A percentile compares a stretch with the other conserved stretches of the same genome.
phyloP scores from a whole-genome alignment of 2,797 vertebrate genomes.

The Dicrostonyx torquatus region DNA sequence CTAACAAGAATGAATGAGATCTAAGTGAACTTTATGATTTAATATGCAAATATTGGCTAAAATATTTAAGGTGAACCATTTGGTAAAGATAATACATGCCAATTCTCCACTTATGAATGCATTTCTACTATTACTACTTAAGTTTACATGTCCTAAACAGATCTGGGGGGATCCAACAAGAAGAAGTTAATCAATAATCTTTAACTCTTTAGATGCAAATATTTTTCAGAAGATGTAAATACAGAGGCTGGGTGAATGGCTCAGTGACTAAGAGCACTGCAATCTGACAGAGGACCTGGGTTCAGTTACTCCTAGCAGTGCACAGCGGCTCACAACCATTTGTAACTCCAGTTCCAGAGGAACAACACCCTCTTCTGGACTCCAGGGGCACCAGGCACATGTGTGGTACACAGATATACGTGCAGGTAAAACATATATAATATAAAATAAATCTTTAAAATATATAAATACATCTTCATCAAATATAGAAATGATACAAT shows the following conservation, averaged over 20 bases:
- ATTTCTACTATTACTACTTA: conserved; percentile 5
- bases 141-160: conserved; percentile 50
- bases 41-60: conserved; percentile 40
- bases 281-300: background rate
- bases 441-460: background rate
- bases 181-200: background rate
- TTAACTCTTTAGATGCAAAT: conserved; percentile 37
- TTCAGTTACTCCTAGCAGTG: background rate
- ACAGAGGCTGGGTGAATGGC: background rate
- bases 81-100: background rate
- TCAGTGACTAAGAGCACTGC: background rate
- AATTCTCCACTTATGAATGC: conserved; percentile 37
- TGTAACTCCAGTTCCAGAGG: background rate
- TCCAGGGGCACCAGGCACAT: background rate
- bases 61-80: conserved; percentile 47
- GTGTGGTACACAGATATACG: background rate
- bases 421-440: background rate
- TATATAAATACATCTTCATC: conserved; percentile 34
- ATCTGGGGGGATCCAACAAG: background rate
- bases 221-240: conserved; percentile 50
- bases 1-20: conserved; percentile 17
- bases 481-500: conserved; percentile 18
- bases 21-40: conserved; percentile 42
- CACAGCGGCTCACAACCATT: background rate
- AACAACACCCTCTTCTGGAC: background rate